phyloP scores from a whole-genome alignment of 2,888 invertebrate species.

The Parapristionchus giblindavisi region DNA sequence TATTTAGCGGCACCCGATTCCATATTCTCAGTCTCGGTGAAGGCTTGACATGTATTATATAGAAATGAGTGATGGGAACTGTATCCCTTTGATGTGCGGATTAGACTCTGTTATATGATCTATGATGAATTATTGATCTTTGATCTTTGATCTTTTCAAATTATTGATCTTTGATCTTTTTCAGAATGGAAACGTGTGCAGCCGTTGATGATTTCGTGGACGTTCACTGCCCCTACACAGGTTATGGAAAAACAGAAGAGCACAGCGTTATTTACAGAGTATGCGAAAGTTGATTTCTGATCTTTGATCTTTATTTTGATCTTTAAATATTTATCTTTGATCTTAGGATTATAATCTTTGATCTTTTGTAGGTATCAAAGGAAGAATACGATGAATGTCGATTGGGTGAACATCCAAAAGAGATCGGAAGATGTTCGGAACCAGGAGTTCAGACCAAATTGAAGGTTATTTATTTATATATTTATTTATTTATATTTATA shows the following conservation, averaged over 20 bases:
- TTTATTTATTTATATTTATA: neutral
- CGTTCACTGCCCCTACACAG: conserved; percentile 53
- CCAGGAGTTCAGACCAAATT: conserved; percentile 51
- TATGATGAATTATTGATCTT: no score
- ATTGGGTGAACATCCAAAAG: conserved; percentile 46
- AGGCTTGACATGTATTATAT: no score
- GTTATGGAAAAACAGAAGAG: conserved; percentile 43
- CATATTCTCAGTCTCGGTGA: conserved; percentile 5
- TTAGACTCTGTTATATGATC: neutral
- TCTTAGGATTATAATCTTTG: neutral
- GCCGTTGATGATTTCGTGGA: conserved; percentile 56
- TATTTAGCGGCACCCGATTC: neutral
- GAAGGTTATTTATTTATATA: conserved; percentile 40
- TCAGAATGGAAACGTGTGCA: conserved; percentile 40
- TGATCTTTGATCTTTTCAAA: no score
- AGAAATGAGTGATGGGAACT: no score
- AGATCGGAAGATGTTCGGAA: conserved; percentile 50
- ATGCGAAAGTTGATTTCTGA: conserved; percentile 35
- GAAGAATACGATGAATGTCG: conserved; percentile 56
- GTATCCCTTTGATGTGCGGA: conserved; percentile 6
- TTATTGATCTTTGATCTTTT: conserved; percentile 34
- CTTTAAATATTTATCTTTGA: no score
- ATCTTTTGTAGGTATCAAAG: conserved; percentile 42
- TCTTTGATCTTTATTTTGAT: no score
- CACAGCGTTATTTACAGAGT: conserved; percentile 56